Evolutionary conservation across 2,797 vertebrate genomes (phyloP), one percentile per base, ranked within the genome.

Genomic region (Danio jaintianensis): DNA sequence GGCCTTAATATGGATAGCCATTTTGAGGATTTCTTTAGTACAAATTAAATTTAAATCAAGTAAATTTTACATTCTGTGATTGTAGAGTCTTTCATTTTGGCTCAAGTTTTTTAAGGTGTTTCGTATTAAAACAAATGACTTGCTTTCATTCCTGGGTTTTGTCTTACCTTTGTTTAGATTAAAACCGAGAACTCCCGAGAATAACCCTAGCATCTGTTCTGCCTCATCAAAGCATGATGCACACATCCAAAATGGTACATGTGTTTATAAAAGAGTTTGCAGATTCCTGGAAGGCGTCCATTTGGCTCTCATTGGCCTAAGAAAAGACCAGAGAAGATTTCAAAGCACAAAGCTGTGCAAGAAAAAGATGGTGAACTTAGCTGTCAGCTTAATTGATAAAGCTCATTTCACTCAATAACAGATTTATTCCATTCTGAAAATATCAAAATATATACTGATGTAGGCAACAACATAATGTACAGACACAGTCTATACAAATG

Each of bases 361-460:
- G 9, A 53, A 53, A 75, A 22, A 6, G 5, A 68, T 67, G 4
- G 16, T 12, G 2, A 20, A 48, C 5, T 18, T 7, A 40, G 38
- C 75, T 22, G 18, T 45, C 18, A 74, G 7, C 61, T 47, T 13
- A 48, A 50, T 75, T 38, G 47, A 75, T 47, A 16, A 58, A 68
- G 59, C 53, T 61, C 10, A 69, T 45, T 72, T 82, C 52, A 68
- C 48, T 70, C 48, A 43, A 55, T 78, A 76, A 80, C 71, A 82
- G 59, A 71, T 85, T 82, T 85, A 85, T 85, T 82, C 76, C 82
- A 78, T 70, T 78, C 69, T 81, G 50, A 74, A 83, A 82, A 80
- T 85, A 85, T 67, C 78, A 82, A 85, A 82, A 84, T 84, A 84
- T 81, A 84, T 74, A 78, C 64, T 81, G 69, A 74, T 79, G 63